Base-by-base conservation (phyloP, 2,888 invertebrate species). In the Protonemura montana region DNA sequence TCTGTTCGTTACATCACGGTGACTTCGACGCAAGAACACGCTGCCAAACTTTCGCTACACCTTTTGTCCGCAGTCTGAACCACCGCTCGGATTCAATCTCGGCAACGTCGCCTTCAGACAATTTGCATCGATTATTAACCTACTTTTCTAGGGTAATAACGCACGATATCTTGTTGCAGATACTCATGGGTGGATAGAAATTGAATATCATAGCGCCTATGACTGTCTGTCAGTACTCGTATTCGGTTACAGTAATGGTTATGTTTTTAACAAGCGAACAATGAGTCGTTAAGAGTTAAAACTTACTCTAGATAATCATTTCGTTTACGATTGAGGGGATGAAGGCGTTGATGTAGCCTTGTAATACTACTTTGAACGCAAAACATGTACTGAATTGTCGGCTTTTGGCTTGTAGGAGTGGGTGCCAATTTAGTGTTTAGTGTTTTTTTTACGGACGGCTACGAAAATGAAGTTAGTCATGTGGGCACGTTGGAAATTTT, bases 111-210 rank as follows among this genome's bases (percentile, higher is more conserved):
- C 59, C 21, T 59, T n/a, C n/a, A n/a, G 59, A 59, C 21, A 59
- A 59, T 59, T 59, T 59, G 59, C 59, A 59, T 59, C 59, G 59
- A n/a, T 21, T 59, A 59, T 59, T 59, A 59, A 59, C 59, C 59
- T 59, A 59, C 59, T 59, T 59, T 59, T 21, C 13, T 2, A 21
- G 16, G 6, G n/a, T n/a, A n/a, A 59, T 16, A 59, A 59, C 21
- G 59, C 59, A 59, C 59, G 59, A 59, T 59, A 59, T 21, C 21
- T 59, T 59, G 13, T 21, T 35, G 13, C 13, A 59, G 3, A 59
- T 59, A 16, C 1, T 21, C 1, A 59, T 21, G 21, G 1, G 13
- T 59, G 59, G 13, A 59, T 35, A 59, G 59, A 59, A 21, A 59
- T 10, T 1, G 16, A 1, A 59, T 59, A 59, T 2, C 59, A 59